Conservation (phyloP, 1,140 invertebrate species). For the Euwallacea fornicatus region DNA sequence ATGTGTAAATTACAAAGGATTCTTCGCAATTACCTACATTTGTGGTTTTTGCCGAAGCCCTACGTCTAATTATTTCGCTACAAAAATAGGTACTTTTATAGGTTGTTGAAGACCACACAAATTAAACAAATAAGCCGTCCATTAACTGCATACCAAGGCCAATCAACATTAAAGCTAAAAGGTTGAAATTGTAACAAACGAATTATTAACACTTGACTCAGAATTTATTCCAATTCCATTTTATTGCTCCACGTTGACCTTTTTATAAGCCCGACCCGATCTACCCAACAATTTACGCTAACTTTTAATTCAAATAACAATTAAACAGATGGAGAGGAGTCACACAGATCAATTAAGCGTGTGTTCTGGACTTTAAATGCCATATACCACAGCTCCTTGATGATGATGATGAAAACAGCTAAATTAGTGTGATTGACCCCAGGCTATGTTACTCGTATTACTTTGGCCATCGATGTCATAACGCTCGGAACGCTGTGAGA, state of each 20-base stretch:
- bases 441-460: conserved; percentile 27
- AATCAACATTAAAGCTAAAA: conserved; percentile 24
- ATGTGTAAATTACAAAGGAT: conserved; percentile 37
- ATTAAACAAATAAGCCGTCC: conserved; percentile 16
- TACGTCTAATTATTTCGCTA: neutral
- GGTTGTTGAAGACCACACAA: neutral
- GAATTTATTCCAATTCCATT: conserved; percentile 37
- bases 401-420: conserved; percentile 40
- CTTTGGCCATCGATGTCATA: conserved; percentile 26
- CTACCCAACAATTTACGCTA: conserved; percentile 39
- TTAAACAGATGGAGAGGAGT: conserved; percentile 42
- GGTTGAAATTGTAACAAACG: conserved; percentile 31
- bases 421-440: conserved; percentile 41
- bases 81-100: neutral
- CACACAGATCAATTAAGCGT: conserved; percentile 43
- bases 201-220: conserved; percentile 36
- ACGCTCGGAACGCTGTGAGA: neutral
- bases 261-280: conserved; percentile 25
- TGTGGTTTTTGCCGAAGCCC: conserved; percentile 10
- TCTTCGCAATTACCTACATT: conserved; percentile 30
- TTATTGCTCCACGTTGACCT: conserved; percentile 39
- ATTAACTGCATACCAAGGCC: conserved; percentile 22
- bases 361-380: conserved; percentile 37
- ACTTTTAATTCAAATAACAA: conserved; percentile 43
- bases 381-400: conserved; percentile 39